phyloP scores from a whole-genome alignment of 2,113 vertebrate genomes.

The Micronycteris hirsuta region DNA sequence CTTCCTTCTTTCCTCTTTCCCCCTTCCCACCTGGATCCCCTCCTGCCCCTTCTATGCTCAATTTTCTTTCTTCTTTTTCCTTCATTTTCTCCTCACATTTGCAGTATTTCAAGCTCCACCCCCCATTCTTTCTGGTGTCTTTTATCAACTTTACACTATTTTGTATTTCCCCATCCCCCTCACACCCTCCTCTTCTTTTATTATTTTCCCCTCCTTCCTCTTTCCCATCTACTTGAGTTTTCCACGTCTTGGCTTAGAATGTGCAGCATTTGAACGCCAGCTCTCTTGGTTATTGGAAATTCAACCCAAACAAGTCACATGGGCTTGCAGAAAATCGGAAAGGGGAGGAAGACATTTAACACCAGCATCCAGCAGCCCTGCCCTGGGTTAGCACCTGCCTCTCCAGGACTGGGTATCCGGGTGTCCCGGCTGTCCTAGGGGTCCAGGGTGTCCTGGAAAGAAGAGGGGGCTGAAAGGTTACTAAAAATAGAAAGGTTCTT shows the following conservation, averaged over 20 bases:
- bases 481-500: neutral
- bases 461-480: neutral
- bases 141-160: neutral
- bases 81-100: neutral
- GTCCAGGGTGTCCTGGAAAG: neutral
- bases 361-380: neutral
- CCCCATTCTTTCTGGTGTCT: neutral
- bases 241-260: neutral
- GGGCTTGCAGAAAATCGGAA: neutral
- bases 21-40: too few relatives aligned
- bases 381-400: rapidly evolving
- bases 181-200: neutral
- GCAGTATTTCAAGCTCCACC: neutral
- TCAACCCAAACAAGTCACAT: neutral
- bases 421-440: too few relatives aligned
- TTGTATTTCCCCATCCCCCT: neutral
- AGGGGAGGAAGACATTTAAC: neutral
- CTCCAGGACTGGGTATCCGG: neutral
- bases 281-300: neutral
- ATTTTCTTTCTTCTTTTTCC: neutral
- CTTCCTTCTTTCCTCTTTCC: neutral
- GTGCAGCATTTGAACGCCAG: neutral
- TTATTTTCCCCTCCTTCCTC: too few relatives aligned
- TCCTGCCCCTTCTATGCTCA: neutral
- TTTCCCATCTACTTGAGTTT: neutral